Base-by-base conservation (phyloP, 1,140 invertebrate genomes). In the Magallana gigas region DNA sequence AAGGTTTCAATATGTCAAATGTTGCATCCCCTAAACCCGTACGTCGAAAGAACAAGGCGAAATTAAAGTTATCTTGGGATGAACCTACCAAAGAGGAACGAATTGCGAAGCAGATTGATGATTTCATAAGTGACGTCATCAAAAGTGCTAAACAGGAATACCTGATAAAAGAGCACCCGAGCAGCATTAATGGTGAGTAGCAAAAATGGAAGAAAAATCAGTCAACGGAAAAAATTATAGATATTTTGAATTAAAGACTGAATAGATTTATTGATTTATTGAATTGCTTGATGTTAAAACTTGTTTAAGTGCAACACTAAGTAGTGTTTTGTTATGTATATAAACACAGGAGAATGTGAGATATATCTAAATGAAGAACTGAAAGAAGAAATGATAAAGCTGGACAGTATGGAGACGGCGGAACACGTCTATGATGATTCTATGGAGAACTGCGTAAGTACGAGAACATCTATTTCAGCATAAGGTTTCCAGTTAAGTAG, bases 361-460 rank as follows among this genome's bases (percentile, higher is more conserved):
- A 76, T 76, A 23, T 36, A 76, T 36, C 23, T 76, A 18, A 36
- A 76, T 23, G 1, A 76, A 2, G 68, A 76, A 7, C 8, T 76
- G 23, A 76, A 76, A 8, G 68, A 76, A 76, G 68, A 76, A 36
- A 76, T 76, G 68, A 76, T 29, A 76, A 29, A 76, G 11, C 29
- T 76, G 8, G 14, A 36, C 18, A 76, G 23, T 29, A 76, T 18
- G 1, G 68, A 76, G 36, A 76, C 29, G 5, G 29, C 3, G 4
- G 68, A 23, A 36, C 12, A 11, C 68, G 8, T 12, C 7, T 12
- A 76, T 48, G 36, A 48, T 48, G 36, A 48, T 48, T 48, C 36
- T 48, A 48, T 48, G 36, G 5, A 4, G 36, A 48, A 48, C 36
- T 48, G 36, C 5, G 36, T 48, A 48, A 48, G 36, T 48, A 48